Evolutionary conservation across 2,888 invertebrate genomes (phyloP), one percentile per base, ranked within the genome.

Genomic region (Darwinula stevensoni): DNA sequence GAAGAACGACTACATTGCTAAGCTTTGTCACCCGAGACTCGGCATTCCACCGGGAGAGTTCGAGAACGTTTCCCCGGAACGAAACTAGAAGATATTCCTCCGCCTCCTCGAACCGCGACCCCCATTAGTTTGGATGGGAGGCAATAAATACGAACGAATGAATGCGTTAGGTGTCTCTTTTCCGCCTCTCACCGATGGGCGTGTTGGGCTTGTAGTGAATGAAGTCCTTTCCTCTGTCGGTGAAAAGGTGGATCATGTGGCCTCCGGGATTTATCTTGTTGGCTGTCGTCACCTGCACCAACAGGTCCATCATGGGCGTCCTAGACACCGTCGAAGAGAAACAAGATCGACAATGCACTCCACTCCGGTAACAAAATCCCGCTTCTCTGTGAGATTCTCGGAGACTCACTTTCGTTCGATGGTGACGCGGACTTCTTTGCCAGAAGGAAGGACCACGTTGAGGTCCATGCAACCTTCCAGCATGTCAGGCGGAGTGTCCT

Each of bases 231-330:
- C 61, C 62, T 42, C 59, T 48, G 42, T 64, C 66, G 36, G 65
- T 53, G 11, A 65, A 61, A 6, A 50, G 45, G 43, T 65, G 63
- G 18, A 70, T 54, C 15, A 63, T 59, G 49, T 67, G 63, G 38
- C 60, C 60, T 36, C 65, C 62, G 18, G 69, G 64, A 40, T 63
- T 62, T 38, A 72, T 55, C 46, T 65, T 64, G 47, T 66, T 60
- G 30, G 61, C 58, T 30, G 65, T 67, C 28, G 69, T 63, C 40
- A 69, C 60, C 45, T 68, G 67, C 32, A 72, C 64, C 39, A 70
- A 56, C 30, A 72, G 58, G 46, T 71, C 71, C 65, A 70, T 66
- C 68, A 71, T 70, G 18, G 69, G 69, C 15, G 67, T 68, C 46
- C 70, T 70, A 53, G 17, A 9, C 12, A 26, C 9, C 6, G 14